Evolutionary conservation across 2,888 invertebrate species (phyloP), one percentile per base, ranked within the genome.

Genomic region (Hylaea fasciaria): DNA sequence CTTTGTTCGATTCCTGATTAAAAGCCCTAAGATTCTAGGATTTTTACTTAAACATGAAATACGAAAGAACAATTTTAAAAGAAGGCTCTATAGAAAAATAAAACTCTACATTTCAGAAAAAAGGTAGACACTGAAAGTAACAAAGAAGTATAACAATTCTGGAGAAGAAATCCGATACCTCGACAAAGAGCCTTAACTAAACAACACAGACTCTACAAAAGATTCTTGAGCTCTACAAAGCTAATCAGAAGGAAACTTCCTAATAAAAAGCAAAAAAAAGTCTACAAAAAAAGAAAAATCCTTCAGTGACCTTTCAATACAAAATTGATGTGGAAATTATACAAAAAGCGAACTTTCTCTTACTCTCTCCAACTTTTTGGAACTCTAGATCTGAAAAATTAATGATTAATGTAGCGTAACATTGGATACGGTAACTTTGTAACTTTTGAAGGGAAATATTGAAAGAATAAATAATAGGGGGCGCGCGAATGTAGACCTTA

Each of bases 401-500:
- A 77, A 77, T 76, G 80, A 74, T 68, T 71, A 74, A 69, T 72
- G 70, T 72, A 66, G 57, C 63, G 68, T 72, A 67, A 69, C 73
- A 72, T 71, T 46, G 71, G 61, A 53, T 35, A 29, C 53, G 47
- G 47, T 39, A 46, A 57, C 45, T 57, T 49, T n/a, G 37, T 12
- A 56, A 56, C 35, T 55, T 48, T 35, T 13, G 28, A 56, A 41
- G 28, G 39, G 22, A 52, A 46, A 56, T 56, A 56, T 56, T 56
- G 56, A 44, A 44, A 44, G 56, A 44, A 56, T 56, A 56, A 56
- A 44, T 56, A 56, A 56, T 44, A 17, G 35, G 17, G 41, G 0
- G 37, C 10, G 17, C 12, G 17, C 0, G 43, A 14, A 43, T 9
- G 40, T 40, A 28, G n/a, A 39, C 28, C 28, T 28, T 28, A 16